phyloP scores from a whole-genome alignment of 2,113 vertebrate species.

The Dipodomys stephensi region DNA sequence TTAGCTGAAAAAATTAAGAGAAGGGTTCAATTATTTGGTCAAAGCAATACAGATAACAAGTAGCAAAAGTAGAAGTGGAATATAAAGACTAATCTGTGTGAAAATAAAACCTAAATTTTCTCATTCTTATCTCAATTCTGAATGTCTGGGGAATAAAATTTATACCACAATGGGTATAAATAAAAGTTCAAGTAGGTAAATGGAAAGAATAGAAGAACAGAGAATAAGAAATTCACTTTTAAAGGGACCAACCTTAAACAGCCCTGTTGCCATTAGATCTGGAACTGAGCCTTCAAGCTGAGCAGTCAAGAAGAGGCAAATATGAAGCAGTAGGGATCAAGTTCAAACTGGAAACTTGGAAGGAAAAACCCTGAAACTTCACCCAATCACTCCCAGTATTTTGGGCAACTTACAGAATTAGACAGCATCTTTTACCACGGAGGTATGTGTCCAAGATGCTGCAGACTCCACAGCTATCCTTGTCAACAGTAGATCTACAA shows the following conservation, averaged over 20 bases:
- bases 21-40: conserved; percentile 8
- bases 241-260: no score
- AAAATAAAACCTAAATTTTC: conserved; percentile 21
- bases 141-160: background rate
- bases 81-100: background rate
- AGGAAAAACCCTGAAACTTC: conserved; percentile 6
- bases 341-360: background rate
- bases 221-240: no score
- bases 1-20: conserved; percentile 9
- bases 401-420: background rate
- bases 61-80: background rate
- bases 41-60: conserved; percentile 23
- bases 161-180: background rate
- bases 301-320: background rate
- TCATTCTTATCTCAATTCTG: background rate
- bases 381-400: background rate
- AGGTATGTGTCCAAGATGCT: background rate
- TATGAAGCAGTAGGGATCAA: background rate
- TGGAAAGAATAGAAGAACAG: no score
- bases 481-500: background rate
- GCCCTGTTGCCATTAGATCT: background rate
- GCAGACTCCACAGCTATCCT: background rate
- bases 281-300: background rate
- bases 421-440: background rate
- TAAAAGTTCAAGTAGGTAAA: no score